Base-by-base conservation (phyloP, 2,113 vertebrate species). In the Alethe diademata region DNA sequence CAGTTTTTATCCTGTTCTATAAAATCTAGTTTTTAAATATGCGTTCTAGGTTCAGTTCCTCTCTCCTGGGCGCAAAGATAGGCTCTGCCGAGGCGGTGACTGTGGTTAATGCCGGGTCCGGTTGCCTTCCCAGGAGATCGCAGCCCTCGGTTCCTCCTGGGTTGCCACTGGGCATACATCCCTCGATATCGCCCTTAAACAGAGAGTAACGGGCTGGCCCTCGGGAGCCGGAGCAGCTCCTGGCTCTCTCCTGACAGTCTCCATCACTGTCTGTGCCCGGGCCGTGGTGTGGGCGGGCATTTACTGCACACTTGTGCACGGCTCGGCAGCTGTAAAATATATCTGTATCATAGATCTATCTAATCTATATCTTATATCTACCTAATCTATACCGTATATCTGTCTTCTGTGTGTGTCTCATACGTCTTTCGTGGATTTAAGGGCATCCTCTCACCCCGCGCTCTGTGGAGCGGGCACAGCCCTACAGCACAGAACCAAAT, bases 181-280 rank as follows among this genome's bases (percentile, higher is more conserved):
- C 22, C 23, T 6, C 4, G 4, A 12, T 11, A 56, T 2, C 0
- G 3, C 19, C 15, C 6, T 38, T 17, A 36, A 65, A 28, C 2
- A 8, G n/a, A 42, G 48, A 50, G 6, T 4, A 54, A 42, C 9
- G 42, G 31, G 31, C 10, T 35, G 31, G 42, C 28, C n/a, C 28
- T 38, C 3, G 8, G 72, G 64, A 69, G 26, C 36, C 3, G 11
- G 25, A 64, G 40, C 31, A 43, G 36, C 4, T 3, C 51, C 56
- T 0, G 18, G 23, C 5, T 62, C 29, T 38, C 14, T 25, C 42
- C 51, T 16, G 36, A 3, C 7, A 1, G 9, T 14, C 18, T 33
- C 42, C 36, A 17, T 7, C 29, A 29, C 29, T 54, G 56, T 67
- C 74, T 6, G 22, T 2, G 38, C 3, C 56, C 5, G 11, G 76